Base-by-base conservation (phyloP, 2,888 invertebrate species). In the Euzophera pinguis region DNA sequence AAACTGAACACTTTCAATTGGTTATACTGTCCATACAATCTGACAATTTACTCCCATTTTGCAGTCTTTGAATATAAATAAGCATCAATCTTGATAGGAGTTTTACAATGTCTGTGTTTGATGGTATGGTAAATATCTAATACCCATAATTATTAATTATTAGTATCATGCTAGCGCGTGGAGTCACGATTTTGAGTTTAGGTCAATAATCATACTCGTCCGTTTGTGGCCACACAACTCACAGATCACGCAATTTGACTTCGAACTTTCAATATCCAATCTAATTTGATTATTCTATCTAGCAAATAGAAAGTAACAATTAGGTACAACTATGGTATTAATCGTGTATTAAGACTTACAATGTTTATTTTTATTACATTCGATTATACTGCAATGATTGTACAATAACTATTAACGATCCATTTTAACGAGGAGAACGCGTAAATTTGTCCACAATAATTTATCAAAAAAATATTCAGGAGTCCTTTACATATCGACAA, bases 251-350 rank as follows among this genome's bases (percentile, higher is more conserved):
- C 81, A 72, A 73, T 74, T 77, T 73, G 73, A 78, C 80, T 79
- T 78, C 65, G 60, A 52, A 75, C 71, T 78, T 76, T 70, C 64
- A 75, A 79, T 85, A 86, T 75, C 78, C 81, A 81, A 84, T 85
- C 87, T 89, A 89, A 88, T 89, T 89, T 86, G 80, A 86, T 88
- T 88, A 88, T 86, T 87, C 89, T 89, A 89, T 89, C 88, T 89
- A 89, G 88, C 85, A 86, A 87, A 85, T 87, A 89, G 85, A 89
- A 88, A 84, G 81, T 88, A 89, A 89, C 87, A 89, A 86, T 86
- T 87, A 88, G 85, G 87, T 87, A 87, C 81, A 81, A 78, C 81
- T 82, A 81, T 82, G 77, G 80, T 84, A 79, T 79, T 81, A 63
- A 71, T 81, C 70, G 70, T 75, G 70, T 75, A 68, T 73, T 72